These are phyloP conservation scores for Dioctria rufipes DNA, from an alignment of 2,888 invertebrate genomes.

Conservation along the genomic window DNA sequence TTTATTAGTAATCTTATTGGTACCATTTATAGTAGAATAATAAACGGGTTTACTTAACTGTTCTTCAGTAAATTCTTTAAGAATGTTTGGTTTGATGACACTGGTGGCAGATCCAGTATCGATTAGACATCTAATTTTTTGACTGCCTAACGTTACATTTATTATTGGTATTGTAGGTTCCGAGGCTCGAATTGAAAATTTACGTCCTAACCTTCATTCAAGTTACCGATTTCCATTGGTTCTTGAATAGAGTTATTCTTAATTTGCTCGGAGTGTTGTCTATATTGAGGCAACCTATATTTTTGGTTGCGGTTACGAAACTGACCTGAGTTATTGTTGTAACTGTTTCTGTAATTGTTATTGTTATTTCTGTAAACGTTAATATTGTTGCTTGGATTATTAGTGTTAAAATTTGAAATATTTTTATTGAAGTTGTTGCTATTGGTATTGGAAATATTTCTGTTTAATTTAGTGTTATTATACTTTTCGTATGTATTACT, in stretches of 20 bases:
- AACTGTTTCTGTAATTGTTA: conserved; percentile 10
- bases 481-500: neutral
- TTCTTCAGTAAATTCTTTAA: conserved; percentile 22
- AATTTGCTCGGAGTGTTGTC: conserved; percentile 32
- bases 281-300: neutral
- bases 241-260: conserved; percentile 5
- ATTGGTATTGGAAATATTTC: neutral
- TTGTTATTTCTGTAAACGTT: conserved; percentile 1
- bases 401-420: neutral
- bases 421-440: neutral
- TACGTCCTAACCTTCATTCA: conserved; percentile 25
- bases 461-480: neutral
- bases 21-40: conserved; percentile 55
- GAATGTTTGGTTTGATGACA: conserved; percentile 14
- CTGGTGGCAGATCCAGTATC: no score
- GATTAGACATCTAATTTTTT: conserved; percentile 39
- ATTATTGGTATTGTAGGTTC: conserved; percentile 40
- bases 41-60: conserved; percentile 25
- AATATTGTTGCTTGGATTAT: neutral
- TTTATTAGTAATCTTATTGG: conserved; percentile 56
- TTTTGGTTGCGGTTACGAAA: conserved; percentile 17
- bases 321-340: conserved; percentile 15
- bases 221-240: conserved; percentile 39
- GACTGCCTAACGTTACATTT: neutral
- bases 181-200: conserved; percentile 51